Evolutionary conservation across 2,888 invertebrate species (phyloP), one percentile per base, ranked within the genome.

Genomic region (Deroplatys truncata): DNA sequence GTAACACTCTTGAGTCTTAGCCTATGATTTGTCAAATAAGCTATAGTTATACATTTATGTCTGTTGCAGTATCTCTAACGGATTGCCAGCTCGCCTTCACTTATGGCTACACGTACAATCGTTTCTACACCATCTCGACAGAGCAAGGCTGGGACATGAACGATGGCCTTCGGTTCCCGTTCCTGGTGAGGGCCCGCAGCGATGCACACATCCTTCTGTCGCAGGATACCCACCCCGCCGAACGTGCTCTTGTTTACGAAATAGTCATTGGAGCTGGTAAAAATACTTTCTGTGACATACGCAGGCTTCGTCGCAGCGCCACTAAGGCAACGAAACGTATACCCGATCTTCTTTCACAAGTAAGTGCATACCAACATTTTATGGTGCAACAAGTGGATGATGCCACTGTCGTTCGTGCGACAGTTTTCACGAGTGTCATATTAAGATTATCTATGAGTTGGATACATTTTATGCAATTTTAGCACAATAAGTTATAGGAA

Each of bases 201-300:
- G 96, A 97, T 92, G 97, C 96, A 0, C 97, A 97, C 91, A 96
- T 97, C 85, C 92, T 96, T 31, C 92, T 97, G 15, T 95, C 96
- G 0, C 93, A 95, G 0, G 94, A 94, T 0, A 92, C 93, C 0
- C 92, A 92, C 9, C 95, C 96, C 0, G 92, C 93, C 0, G 90
- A 92, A 2, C 91, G 90, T 1, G 96, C 95, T 92, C 94, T 95
- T 0, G 96, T 96, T 0, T 97, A 97, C 93, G 96, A 97, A 93
- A 95, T 97, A 85, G 96, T 92, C 28, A 94, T 97, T 35, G 97
- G 97, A 16, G 97, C 96, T 15, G 97, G 96, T 8, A 94, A 94
- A n/a, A 97, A 97, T 92, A 95, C 95, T 88, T 97, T 96, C 92
- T 95, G 96, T 3, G 95, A 96, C 91, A 95, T 97, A 56, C 94